Base-by-base conservation (phyloP, 2,888 invertebrate species). In the Lordiphosa fenestrarum region DNA sequence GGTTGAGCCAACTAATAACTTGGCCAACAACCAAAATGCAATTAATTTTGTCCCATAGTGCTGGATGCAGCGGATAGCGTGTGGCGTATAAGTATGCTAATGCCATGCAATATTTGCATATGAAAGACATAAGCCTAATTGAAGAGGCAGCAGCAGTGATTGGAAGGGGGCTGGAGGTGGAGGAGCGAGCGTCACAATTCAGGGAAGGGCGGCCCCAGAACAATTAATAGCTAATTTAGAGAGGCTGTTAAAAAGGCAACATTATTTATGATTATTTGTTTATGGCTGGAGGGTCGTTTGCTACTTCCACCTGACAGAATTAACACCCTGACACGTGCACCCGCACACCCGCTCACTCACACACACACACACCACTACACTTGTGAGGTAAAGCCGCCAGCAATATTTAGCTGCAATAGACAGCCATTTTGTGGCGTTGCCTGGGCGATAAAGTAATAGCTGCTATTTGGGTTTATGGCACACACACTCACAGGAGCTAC, bases 231-330 rank as follows among this genome's bases (percentile, higher is more conserved):
- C 75, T 84, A 82, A 76, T 76, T 82, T 84, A 73, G 64, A 84
- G 71, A 38, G 37, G 49, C 71, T 78, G 62, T 82, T 84, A 82
- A 77, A 77, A 77, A 82, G 59, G 55, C 52, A 53, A 71, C 83
- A 84, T 84, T 84, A 84, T 84, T 84, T 82, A 77, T 84, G 77
- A 74, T 82, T 77, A 82, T 77, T 77, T 84, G 77, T 77, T 66
- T 82, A 84, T 71, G 61, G 85, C 85, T 78, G 64, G 62, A 61
- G 63, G 65, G 66, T 66, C 66, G 66, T 53, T 51, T 37, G 44
- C 30, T 36, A 19, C 10, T 15, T 65, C 56, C 69, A 76, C 74
- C 78, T 76, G 78, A 73, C 53, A 59, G 40, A 74, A 70, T 77
- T 81, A 77, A 55, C 66, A 63, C 55, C 39, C 60, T 46, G 41